Base-by-base conservation (phyloP, 2,888 invertebrate genomes). In the Meta bourneti region DNA sequence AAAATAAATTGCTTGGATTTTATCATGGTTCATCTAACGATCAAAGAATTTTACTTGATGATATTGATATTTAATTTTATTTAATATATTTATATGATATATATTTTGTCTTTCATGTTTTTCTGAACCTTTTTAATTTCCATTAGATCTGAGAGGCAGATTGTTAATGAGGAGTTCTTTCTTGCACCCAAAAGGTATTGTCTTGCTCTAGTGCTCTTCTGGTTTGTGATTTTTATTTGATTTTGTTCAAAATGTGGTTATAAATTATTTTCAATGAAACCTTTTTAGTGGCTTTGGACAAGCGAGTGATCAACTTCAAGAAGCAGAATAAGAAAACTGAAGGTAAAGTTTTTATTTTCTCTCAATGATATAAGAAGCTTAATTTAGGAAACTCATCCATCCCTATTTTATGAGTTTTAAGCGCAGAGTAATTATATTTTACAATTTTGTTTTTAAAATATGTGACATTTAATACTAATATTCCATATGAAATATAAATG, bases 241-340 rank as follows among this genome's bases (percentile, higher is more conserved):
- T 77, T 52, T 49, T 78, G 5, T 0, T 78, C 51, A 13, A n/a
- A 54, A 2, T 8, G 6, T 20, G 49, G 13, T 19, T 11, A 54
- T 7, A 9, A 11, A 34, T 61, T 61, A 54, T 61, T 61, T 77
- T 75, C 19, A 69, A 34, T 61, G 77, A n/a, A 51, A 71, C 49
- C n/a, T 54, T 34, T 77, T 69, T 70, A 82, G 52, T 49, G n/a
- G 49, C n/a, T 49, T n/a, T 13, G n/a, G 34, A 16, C 0, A 88
- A 88, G 61, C 20, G 52, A 9, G 34, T 74, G 8, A 13, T 69
- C 61, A 69, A 20, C 72, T 61, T 74, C 19, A 80, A 88, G 19
- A 80, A 80, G 19, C 79, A 79, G 48, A 81, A 74, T 19, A 51
- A 83, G 11, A 61, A 74, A 72, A 16, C n/a, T n/a, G 80, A 88